Evolutionary conservation across 2,113 vertebrate species (phyloP), one percentile per base, ranked within the genome.

Genomic region (Podilymbus podiceps): DNA sequence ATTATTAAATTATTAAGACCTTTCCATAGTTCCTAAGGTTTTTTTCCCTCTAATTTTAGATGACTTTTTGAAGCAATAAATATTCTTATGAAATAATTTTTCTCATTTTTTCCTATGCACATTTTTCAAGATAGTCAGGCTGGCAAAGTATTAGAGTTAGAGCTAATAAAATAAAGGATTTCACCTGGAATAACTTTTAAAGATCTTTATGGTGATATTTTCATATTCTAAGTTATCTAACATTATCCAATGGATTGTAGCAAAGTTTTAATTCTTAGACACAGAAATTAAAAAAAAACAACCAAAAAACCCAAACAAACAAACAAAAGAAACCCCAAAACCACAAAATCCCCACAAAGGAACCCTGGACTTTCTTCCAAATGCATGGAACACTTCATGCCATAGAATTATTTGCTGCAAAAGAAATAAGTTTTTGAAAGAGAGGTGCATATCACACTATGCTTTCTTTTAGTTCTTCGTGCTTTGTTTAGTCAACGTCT

Each of bases 1-100:
- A 66, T 83, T 96, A 94, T 80, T 85, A 90, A 95, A 94, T 95
- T 95, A 94, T 90, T 93, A 93, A 86, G 50, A 58, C n/a, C 21
- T 80, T 84, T 84, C 83, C 80, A 59, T 84, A 38, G 64, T 59
- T 84, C 85, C 42, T 28, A 53, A n/a, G n/a, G 17, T 12, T 15
- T 60, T 85, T 88, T 73, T 19, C 24, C 15, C 27, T 89, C 25
- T 83, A 90, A 94, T 88, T 94, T 91, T 71, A 59, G 28, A 42
- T 62, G 20, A n/a, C 9, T 83, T 94, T n/a, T 88, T 72, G 20
- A 88, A 88, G 25, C 8, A 95, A 83, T 82, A 93, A 79, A 73
- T 76, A 66, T 74, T 56, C 28, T 35, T 50, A 85, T 40, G 15
- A 91, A 94, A 75, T 28, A 33, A 3, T 18, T 82, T 50, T 74